Conservation (phyloP, 2,888 invertebrate species). For the Seira ritae region DNA sequence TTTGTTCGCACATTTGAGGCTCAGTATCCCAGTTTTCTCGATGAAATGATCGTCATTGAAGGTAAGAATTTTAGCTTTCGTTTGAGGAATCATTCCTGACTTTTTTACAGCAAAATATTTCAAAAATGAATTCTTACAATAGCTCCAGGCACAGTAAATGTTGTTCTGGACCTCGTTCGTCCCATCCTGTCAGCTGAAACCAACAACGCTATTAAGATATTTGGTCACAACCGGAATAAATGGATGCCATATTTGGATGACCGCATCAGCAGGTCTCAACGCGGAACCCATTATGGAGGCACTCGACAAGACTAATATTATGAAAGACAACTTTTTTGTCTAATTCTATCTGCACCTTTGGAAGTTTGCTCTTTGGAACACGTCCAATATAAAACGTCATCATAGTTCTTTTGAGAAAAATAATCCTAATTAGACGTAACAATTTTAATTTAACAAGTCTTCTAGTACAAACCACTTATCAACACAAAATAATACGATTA, state of each 20-base stretch:
- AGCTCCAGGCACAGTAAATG: conserved; percentile 44
- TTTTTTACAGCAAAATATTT: too few species aligned
- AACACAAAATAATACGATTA: too few species aligned
- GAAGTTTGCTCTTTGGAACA: too few species aligned
- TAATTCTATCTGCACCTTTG: neutral
- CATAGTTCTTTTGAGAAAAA: neutral
- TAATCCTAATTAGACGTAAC: neutral
- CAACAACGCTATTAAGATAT: conserved; percentile 28
- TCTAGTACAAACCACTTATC: too few species aligned
- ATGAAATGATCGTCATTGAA: conserved; percentile 43
- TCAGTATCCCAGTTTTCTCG: conserved; percentile 47
- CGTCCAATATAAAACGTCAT: neutral
- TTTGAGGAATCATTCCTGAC: too few species aligned
- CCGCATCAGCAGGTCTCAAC: conserved; percentile 27
- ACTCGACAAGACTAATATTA: conserved; percentile 26
- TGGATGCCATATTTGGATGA: conserved; percentile 51
- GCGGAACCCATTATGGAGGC: conserved; percentile 37
- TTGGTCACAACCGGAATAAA: conserved; percentile 34
- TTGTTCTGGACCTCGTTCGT: conserved; percentile 41
- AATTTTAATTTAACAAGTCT: too few species aligned
- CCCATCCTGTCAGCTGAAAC: conserved; percentile 39
- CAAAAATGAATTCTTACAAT: too few species aligned
- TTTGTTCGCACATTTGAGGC: conserved; percentile 48
- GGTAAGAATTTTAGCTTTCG: neutral
- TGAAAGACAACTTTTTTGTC: neutral